Base-by-base conservation (phyloP, 2,113 vertebrate species). In the Mirounga angustirostris region DNA sequence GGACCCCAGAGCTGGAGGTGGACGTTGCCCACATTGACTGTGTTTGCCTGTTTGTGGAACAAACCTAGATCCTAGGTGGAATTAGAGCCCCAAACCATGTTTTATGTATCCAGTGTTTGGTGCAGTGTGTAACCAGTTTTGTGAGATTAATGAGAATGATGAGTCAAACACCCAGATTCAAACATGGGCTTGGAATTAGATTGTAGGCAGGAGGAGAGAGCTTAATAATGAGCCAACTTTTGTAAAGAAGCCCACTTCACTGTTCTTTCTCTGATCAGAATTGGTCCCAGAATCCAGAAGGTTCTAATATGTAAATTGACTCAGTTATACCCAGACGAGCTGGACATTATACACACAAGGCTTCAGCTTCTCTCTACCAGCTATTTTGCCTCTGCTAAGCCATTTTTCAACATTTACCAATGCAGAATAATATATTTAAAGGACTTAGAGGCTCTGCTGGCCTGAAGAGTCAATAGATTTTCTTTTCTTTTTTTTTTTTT, bases 101-200 rank as follows among this genome's bases (percentile, higher is more conserved):
- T 52, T 67, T 43, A 2, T 19, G 30, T 14, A 12, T 4, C 81
- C 46, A 50, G 30, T 0, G 5, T 15, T 50, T 69, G 18, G 22
- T 14, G 10, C 7, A 0, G 22, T 15, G 28, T 13, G 4, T 9
- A 50, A 30, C 30, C 50, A 16, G 0, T 33, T 40, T 10, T 19
- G 24, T 69, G 78, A 88, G 0, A 6, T 33, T 59, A 24, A 52
- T 2, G 1, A 9, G 50, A 46, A n/a, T 1, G 46, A 26, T 13
- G 58, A 54, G 28, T 83, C n/a, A 46, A 58, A 82, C 13, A 50
- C n/a, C 14, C 7, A 40, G 61, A 84, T 10, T 12, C 40, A 73
- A 86, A 63, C 46, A 40, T 54, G 24, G 61, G 71, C n/a, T 52
- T 78, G 50, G 69, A 59, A 63, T 24, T 54, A 11, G 22, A 24